A percentile compares a stretch with the other conserved stretches of the same genome.
These are phyloP conservation scores for Isoperla grammatica DNA, from an alignment of 2,888 invertebrate species.

Conservation along the genomic window DNA sequence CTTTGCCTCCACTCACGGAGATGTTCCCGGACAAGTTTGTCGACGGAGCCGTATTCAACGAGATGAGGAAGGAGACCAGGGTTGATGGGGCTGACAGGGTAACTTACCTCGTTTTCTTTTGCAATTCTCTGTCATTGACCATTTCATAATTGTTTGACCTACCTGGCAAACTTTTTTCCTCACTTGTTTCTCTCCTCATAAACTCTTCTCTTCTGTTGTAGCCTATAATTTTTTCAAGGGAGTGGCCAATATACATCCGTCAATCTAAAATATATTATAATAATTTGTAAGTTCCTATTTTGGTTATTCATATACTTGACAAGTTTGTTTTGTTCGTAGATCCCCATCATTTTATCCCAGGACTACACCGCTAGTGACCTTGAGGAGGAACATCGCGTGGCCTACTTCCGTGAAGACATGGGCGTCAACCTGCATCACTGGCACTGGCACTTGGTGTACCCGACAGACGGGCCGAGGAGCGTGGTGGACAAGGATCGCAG, in stretches of 20 bases:
- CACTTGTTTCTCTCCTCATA: too few relatives aligned
- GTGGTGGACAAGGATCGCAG: constrained; percentile 70
- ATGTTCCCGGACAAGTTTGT: constrained; percentile 74
- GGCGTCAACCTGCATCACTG: constrained; percentile 85
- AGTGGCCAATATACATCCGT: too few relatives aligned
- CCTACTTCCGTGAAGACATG: constrained; percentile 81
- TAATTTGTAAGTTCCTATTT: too few relatives aligned
- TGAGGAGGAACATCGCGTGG: constrained; percentile 73
- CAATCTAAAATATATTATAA: too few relatives aligned
- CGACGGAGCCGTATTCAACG: constrained; percentile 63
- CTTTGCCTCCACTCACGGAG: constrained; percentile 67
- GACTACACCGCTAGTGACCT: constrained; percentile 69
- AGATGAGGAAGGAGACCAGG: constrained; percentile 62
- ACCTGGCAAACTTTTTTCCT: not conserved
- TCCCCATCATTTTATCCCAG: constrained; percentile 60
- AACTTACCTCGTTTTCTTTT: constrained; percentile 34
- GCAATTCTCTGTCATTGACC: not conserved
- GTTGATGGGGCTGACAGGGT: constrained; percentile 57
- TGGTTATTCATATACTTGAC: too few relatives aligned
- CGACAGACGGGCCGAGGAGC: constrained; percentile 57
- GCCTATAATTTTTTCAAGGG: too few relatives aligned
- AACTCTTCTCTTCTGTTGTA: too few relatives aligned
- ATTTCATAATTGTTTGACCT: too few relatives aligned
- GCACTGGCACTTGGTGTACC: constrained; percentile 89
- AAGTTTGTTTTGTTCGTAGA: constrained; percentile 42